Evolutionary conservation across 2,888 invertebrate genomes (phyloP).

Genomic region (Thumatha senex): DNA sequence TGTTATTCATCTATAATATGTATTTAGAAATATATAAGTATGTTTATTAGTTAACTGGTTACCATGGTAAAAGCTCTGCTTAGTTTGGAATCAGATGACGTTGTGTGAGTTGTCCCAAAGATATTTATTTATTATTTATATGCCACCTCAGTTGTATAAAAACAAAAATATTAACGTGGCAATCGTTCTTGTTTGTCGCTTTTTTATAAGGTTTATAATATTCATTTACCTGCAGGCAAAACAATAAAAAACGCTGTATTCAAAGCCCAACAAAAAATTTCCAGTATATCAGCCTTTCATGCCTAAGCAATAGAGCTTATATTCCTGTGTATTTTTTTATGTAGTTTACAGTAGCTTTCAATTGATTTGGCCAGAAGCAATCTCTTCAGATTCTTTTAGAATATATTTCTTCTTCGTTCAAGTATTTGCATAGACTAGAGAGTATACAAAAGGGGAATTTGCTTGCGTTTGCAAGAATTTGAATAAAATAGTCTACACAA

Average conservation of each 20-base stretch:
- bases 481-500: slow-evolving; percentile 44
- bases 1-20: too few species aligned
- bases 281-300: slow-evolving; percentile 6
- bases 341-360: slow-evolving; percentile 46
- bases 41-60: too few species aligned
- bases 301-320: slow-evolving; percentile 17
- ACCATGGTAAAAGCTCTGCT: too few species aligned
- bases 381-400: slow-evolving; percentile 61
- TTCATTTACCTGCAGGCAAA: neutral
- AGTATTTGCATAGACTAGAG: slow-evolving; percentile 67
- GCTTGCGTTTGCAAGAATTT: slow-evolving; percentile 58
- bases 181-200: neutral
- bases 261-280: slow-evolving; percentile 4
- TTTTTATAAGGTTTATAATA: neutral
- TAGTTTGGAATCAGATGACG: too few species aligned
- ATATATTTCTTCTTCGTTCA: slow-evolving; percentile 57
- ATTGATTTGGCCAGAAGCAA: slow-evolving; percentile 66
- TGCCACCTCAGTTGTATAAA: too few species aligned
- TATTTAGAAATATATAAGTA: too few species aligned
- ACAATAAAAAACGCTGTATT: slow-evolving; percentile 8
- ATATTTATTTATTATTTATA: too few species aligned
- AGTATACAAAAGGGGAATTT: slow-evolving; percentile 64
- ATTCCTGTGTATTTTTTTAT: slow-evolving; percentile 13
- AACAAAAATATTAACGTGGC: too few species aligned
- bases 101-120: too few species aligned